Evolutionary conservation across 2,888 invertebrate species (phyloP), one percentile per base, ranked within the genome.

Genomic region (Cerastis rubricosa): DNA sequence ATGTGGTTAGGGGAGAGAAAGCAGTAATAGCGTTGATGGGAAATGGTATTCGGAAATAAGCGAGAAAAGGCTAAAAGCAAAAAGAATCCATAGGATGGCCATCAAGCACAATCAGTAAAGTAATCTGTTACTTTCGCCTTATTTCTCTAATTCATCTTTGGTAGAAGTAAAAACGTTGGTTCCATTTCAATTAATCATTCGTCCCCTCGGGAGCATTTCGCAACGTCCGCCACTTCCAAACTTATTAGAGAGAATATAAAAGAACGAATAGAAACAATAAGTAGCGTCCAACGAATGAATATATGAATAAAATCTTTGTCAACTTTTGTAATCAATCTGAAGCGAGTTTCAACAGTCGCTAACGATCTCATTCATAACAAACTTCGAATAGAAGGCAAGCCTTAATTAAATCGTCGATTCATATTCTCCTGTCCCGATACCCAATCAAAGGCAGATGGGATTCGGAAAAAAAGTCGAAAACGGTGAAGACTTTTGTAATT

Each of bases 371-470:
- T 86, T 86, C 86, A 88, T 87, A 88, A 86, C 86, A 88, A 88
- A 83, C 86, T 86, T 82, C 57, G 73, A 70, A 87, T 84, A 84
- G 85, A 84, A 87, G 76, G 85, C 84, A 87, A 83, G 80, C 81
- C 87, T 91, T 91, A 90, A 92, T 93, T 90, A 92, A 92, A 91
- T 91, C 90, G 86, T 81, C 88, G 86, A 92, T 92, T 90, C 91
- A 93, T 93, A 93, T 92, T 93, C 90, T 85, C 87, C 70, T 90
- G 86, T 87, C 85, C 89, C 86, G 84, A 88, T 90, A 90, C 88
- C 89, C 84, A 85, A 85, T 89, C 89, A 90, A 83, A 88, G 86
- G 88, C 85, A 88, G 87, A 87, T 77, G 83, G 83, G 86, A 88
- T 86, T 84, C 78, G 57, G 59, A 81, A 91, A 92, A 19, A 92